Conservation (phyloP, 2,888 invertebrate genomes). For the Platypus cylindrus region DNA sequence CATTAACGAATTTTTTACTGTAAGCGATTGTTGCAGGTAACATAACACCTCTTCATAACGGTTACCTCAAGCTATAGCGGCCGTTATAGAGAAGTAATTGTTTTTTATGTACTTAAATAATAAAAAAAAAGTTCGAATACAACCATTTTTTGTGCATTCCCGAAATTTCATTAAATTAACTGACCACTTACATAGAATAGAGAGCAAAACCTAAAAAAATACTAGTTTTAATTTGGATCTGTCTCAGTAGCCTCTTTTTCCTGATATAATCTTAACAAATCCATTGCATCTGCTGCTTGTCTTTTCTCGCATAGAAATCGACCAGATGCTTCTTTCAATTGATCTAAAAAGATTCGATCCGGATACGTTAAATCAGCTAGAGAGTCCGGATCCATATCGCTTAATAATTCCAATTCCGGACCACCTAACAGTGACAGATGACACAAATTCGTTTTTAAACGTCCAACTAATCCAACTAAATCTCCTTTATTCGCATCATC, state of each 20-base stretch:
- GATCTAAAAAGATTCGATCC: slow-evolving; percentile 63
- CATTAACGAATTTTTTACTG: too few relatives aligned
- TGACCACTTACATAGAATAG: too few relatives aligned
- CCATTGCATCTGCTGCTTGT: slow-evolving; percentile 78
- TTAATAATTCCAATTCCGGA: slow-evolving; percentile 69
- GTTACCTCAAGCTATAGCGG: too few relatives aligned
- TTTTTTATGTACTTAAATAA: too few relatives aligned
- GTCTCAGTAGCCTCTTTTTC: slow-evolving; percentile 29
- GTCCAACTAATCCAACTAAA: slow-evolving; percentile 62
- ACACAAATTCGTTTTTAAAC: slow-evolving; percentile 67
- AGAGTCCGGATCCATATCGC: slow-evolving; percentile 84
- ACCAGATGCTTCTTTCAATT: slow-evolving; percentile 73
- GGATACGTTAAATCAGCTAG: slow-evolving; percentile 65
- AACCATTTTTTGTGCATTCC: too few relatives aligned
- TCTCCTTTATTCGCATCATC: slow-evolving; percentile 45
- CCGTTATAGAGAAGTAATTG: too few relatives aligned
- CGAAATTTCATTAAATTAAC: too few relatives aligned
- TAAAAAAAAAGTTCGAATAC: too few relatives aligned
- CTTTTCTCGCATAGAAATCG: slow-evolving; percentile 59
- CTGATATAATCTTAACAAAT: slow-evolving; percentile 63
- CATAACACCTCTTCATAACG: too few relatives aligned
- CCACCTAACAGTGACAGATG: slow-evolving; percentile 76
- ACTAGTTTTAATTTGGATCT: slow-evolving; percentile 15
- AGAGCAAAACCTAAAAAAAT: too few relatives aligned
- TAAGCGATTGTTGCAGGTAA: too few relatives aligned